Evolutionary conservation across 2,888 invertebrate species (phyloP), one percentile per base, ranked within the genome.

Genomic region (Drosophila meridionalis): DNA sequence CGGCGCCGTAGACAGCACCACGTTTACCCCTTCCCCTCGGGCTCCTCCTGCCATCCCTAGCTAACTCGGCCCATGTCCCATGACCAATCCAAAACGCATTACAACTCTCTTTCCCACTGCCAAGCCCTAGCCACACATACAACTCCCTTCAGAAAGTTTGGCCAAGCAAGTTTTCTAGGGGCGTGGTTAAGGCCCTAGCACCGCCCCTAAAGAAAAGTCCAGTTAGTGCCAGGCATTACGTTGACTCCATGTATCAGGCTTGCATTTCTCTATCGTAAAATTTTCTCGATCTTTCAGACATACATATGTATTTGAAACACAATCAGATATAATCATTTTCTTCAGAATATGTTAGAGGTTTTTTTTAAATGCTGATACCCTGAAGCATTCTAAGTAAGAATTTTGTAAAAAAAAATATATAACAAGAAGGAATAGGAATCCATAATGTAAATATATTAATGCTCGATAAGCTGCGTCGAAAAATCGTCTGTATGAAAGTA

Each of bases 1-100:
- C 82, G 76, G 79, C 89, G 89, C 87, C 82, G 83, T 77, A 69
- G 66, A 73, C 81, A 68, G 61, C 66, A 1, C 20, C 67, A 56
- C 61, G 79, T 74, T 79, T 68, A n/a, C 50, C 42, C 28, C 9
- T 9, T 53, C 28, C 48, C 4, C 30, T 50, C 3, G 48, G n/a
- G 32, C 36, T 14, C 32, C 26, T 20, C 14, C 38, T 38, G 26
- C 53, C 38, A 11, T 52, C 6, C 34, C 20, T 34, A 3, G n/a
- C 30, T 8, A 50, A 7, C 52, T 36, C 36, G 32, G 38, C 32
- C 57, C 50, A 58, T 20, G 36, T 28, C 26, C 42, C 52, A 53
- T n/a, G 42, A 28, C 28, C 55, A 9, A 26, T 45, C 38, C 56
- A 32, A 11, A 26, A 11, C 20, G 40, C 64, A 64, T 65, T 50